A percentile compares a stretch with the other conserved stretches of the same genome.
phyloP scores from a whole-genome alignment of 92 coral and sea anemone species.

The Chrysogorgia sp. region DNA sequence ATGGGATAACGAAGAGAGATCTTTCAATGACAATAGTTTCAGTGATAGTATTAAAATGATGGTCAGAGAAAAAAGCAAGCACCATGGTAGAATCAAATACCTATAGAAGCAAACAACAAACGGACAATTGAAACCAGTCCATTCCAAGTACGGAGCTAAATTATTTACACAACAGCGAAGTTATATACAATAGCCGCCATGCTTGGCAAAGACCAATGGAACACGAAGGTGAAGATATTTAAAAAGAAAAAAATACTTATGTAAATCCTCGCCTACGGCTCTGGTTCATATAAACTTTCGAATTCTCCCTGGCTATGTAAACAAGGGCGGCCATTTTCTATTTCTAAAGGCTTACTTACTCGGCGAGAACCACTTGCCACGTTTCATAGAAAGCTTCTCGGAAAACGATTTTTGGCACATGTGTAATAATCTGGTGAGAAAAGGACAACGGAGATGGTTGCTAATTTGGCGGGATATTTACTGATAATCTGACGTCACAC shows the following conservation, averaged over 20 bases:
- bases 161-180: too few species aligned
- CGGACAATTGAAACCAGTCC: not conserved
- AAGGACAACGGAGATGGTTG: not conserved
- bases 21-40: constrained; percentile 6
- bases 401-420: constrained; percentile 12
- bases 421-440: constrained; percentile 2
- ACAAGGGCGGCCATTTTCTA: too few species aligned
- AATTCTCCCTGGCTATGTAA: not conserved
- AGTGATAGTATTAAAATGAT: not conserved
- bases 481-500: not conserved
- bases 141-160: too few species aligned
- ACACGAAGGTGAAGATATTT: too few species aligned
- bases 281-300: too few species aligned
- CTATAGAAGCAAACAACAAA: not conserved
- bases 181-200: too few species aligned
- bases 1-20: not conserved
- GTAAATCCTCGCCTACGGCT: too few species aligned
- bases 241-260: too few species aligned
- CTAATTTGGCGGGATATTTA: not conserved
- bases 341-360: constrained; percentile 1
- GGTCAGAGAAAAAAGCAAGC: constrained; percentile 3
- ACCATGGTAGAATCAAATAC: constrained; percentile 33
- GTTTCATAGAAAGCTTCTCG: constrained; percentile 26
- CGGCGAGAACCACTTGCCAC: constrained; percentile 27
- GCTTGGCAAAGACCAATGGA: too few species aligned